phyloP scores from a whole-genome alignment of 30 jellyfish, hydroid and myxozoan genomes.

The Aurelia sp. region DNA sequence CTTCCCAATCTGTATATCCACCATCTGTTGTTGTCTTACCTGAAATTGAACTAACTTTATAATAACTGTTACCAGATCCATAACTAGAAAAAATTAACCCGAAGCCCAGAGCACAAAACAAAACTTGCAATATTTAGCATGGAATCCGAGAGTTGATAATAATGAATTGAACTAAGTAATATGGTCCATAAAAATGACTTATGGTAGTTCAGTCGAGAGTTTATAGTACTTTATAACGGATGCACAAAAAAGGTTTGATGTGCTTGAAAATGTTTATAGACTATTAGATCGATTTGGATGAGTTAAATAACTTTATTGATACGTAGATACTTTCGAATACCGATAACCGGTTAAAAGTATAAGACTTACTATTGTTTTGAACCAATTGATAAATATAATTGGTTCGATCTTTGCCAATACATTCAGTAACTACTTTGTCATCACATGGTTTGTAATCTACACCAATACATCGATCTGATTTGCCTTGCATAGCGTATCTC shows the following conservation, averaged over 20 bases:
- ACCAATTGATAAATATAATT: slow-evolving; percentile 81
- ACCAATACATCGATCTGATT: slow-evolving; percentile 81
- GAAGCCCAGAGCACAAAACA: too few species aligned
- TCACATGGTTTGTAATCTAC: slow-evolving; percentile 81
- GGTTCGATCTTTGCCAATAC: slow-evolving; percentile 90
- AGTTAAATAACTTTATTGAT: not conserved
- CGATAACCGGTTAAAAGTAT: not conserved
- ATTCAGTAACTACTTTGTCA: slow-evolving; percentile 75
- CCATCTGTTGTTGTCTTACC: slow-evolving; percentile 54
- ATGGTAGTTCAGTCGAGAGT: too few species aligned
- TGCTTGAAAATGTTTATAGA: too few species aligned
- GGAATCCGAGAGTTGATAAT: too few species aligned
- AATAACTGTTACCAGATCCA: too few species aligned
- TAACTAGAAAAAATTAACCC: too few species aligned
- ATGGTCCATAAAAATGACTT: too few species aligned
- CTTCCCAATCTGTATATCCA: slow-evolving; percentile 82
- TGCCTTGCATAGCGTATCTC: slow-evolving; percentile 83
- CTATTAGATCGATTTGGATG: not conserved
- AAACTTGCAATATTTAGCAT: too few species aligned
- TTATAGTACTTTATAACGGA: too few species aligned
- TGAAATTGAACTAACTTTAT: not conserved
- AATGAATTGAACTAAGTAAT: too few species aligned
- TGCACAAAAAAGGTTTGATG: too few species aligned
- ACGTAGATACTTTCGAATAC: not conserved
- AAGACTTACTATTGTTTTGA: slow-evolving; percentile 40